Conservation (phyloP, 2,113 vertebrate genomes). For the Pholis gunnellus region DNA sequence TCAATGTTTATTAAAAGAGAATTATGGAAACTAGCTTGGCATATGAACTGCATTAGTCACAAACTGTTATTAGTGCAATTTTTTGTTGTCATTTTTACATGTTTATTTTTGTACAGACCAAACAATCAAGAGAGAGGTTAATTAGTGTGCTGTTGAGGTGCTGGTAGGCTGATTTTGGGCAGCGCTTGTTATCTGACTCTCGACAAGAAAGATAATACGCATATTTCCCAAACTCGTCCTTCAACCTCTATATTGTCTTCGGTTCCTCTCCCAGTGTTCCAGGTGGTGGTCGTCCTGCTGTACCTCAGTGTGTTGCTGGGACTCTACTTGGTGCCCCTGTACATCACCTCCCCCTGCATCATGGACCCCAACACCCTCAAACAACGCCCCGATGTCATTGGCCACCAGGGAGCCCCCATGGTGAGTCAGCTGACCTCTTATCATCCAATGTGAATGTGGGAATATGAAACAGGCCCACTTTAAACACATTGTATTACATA, state of each 20-base stretch:
- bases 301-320: constrained; percentile 90
- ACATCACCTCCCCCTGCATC: constrained; percentile 95
- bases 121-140: background rate
- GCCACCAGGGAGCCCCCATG: constrained; percentile 93
- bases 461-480: background rate
- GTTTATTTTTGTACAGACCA: background rate
- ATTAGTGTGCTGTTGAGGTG: background rate
- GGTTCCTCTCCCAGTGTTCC: constrained; percentile 84
- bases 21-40: background rate
- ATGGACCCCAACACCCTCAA: constrained; percentile 90
- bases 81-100: background rate
- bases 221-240: background rate
- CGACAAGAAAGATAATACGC: background rate
- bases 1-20: background rate
- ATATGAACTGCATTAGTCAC: background rate
- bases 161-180: background rate
- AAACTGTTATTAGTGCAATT: background rate
- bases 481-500: background rate
- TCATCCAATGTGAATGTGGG: background rate
- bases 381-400: constrained; percentile 90
- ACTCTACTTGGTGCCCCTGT: constrained; percentile 92
- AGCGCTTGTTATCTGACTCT: background rate
- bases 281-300: constrained; percentile 87
- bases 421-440: constrained; percentile 75
- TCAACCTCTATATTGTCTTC: background rate